Percentiles rank a stretch among this genome's conserved stretches.
phyloP scores from a whole-genome alignment of 2,888 invertebrate genomes.

The Drosophila austrosaltans region DNA sequence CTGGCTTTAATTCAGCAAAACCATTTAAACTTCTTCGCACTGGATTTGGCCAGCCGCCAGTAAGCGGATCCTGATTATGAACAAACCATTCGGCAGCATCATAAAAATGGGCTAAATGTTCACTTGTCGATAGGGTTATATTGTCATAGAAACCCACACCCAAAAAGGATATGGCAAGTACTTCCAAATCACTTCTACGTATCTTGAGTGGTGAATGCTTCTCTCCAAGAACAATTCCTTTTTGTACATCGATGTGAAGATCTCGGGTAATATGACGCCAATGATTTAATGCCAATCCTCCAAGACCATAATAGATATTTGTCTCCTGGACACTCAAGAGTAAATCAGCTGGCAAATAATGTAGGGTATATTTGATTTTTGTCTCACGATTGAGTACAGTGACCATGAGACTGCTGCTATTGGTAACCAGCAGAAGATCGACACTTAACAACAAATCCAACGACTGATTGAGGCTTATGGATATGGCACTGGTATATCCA shows the following conservation, averaged over 20 bases:
- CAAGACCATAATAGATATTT: conserved; percentile 94
- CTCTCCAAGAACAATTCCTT: conserved; percentile 88
- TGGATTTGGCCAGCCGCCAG: conserved; percentile 97
- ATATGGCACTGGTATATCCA: conserved; percentile 88
- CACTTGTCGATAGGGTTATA: conserved; percentile 90
- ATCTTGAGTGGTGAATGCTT: conserved; percentile 79
- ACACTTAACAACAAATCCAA: conserved; percentile 91
- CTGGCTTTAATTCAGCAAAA: conserved; percentile 91
- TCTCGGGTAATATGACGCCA: conserved; percentile 94
- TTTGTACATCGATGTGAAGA: conserved; percentile 94
- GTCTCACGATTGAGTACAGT: conserved; percentile 91
- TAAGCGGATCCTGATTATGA: conserved; percentile 90
- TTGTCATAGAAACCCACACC: conserved; percentile 91
- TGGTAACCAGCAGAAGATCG: conserved; percentile 89
- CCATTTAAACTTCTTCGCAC: conserved; percentile 91
- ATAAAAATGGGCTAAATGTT: conserved; percentile 95
- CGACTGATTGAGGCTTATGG: conserved; percentile 84
- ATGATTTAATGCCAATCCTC: conserved; percentile 85
- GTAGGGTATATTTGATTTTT: conserved; percentile 90
- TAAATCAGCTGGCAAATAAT: conserved; percentile 91
- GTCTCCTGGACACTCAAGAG: conserved; percentile 90
- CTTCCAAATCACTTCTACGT: conserved; percentile 84
- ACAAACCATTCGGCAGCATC: conserved; percentile 97
- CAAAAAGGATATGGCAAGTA: conserved; percentile 87
- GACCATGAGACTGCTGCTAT: conserved; percentile 91